Evolutionary conservation across 2,888 invertebrate species (phyloP).

Genomic region (Kuschelorhynchus macadamiae): DNA sequence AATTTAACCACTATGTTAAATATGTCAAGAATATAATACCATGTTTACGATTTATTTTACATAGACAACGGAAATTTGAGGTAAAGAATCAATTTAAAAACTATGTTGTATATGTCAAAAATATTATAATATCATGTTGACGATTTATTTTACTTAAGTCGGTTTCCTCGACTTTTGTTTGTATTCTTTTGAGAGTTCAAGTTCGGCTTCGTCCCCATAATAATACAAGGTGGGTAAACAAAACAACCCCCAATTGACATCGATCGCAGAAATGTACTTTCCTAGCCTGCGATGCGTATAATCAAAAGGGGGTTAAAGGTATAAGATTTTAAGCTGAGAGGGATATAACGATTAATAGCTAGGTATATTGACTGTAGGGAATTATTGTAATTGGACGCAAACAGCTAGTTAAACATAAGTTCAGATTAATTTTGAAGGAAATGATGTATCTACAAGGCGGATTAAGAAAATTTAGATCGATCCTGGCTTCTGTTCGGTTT

Average conservation of each 20-base stretch:
- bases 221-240: background rate
- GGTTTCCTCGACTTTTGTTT: too few species aligned
- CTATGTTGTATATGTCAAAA: too few species aligned
- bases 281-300: constrained; percentile 90
- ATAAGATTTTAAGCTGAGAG: constrained; percentile 38
- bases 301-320: constrained; percentile 84
- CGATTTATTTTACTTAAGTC: background rate
- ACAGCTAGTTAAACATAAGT: constrained; percentile 38
- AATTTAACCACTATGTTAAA: too few species aligned
- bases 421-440: constrained; percentile 29
- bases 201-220: too few species aligned
- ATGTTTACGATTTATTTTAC: too few species aligned
- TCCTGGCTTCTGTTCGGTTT: background rate
- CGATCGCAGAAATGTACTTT: constrained; percentile 71
- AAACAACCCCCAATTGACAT: background rate
- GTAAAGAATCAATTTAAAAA: too few species aligned
- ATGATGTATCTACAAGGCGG: constrained; percentile 20
- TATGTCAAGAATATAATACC: too few species aligned
- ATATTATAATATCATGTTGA: background rate
- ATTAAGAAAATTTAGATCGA: background rate
- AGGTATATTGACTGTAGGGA: constrained; percentile 33
- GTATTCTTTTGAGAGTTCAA: too few species aligned
- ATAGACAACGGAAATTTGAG: too few species aligned
- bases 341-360: constrained; percentile 34
- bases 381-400: constrained; percentile 37